Evolutionary conservation across 2,888 invertebrate species (phyloP).

Genomic region (Monopis laevigella): DNA sequence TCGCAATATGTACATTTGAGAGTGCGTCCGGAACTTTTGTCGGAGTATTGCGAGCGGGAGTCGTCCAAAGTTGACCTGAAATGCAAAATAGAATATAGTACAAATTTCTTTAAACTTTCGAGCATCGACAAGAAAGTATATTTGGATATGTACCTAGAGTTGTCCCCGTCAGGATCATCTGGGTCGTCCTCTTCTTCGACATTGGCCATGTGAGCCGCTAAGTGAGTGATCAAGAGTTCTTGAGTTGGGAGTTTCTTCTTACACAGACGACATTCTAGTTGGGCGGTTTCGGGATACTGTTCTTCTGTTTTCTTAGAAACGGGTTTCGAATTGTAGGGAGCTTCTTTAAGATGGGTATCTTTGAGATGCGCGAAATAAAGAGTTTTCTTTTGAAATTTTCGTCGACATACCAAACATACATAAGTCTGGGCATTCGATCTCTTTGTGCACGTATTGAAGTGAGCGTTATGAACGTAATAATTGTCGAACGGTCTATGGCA

Average conservation of each 20-base stretch:
- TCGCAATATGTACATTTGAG: conserved; percentile 41
- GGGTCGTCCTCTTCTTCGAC: conserved; percentile 30
- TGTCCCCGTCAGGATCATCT: conserved; percentile 25
- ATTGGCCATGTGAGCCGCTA: conserved; percentile 50
- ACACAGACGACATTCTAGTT: conserved; percentile 48
- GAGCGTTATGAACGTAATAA: conserved; percentile 38
- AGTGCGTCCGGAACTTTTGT: conserved; percentile 25
- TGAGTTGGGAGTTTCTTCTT: conserved; percentile 39
- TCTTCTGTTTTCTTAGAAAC: background rate
- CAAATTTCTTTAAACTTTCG: background rate
- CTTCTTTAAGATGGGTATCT: conserved; percentile 8
- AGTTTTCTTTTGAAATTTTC: conserved; percentile 28
- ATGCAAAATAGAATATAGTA: background rate
- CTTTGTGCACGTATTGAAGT: conserved; percentile 37
- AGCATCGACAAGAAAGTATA: no score
- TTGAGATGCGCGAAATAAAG: conserved; percentile 41
- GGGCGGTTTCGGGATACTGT: background rate
- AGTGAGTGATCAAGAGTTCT: conserved; percentile 42
- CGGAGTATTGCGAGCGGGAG: conserved; percentile 33
- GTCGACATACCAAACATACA: conserved; percentile 42
- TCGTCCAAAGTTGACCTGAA: conserved; percentile 38
- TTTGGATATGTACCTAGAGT: conserved; percentile 33
- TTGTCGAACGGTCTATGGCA: conserved; percentile 38
- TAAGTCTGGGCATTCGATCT: conserved; percentile 27
- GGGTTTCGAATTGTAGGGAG: background rate